phyloP scores from a whole-genome alignment of 2,113 vertebrate species.

The Dicaeum eximium region DNA sequence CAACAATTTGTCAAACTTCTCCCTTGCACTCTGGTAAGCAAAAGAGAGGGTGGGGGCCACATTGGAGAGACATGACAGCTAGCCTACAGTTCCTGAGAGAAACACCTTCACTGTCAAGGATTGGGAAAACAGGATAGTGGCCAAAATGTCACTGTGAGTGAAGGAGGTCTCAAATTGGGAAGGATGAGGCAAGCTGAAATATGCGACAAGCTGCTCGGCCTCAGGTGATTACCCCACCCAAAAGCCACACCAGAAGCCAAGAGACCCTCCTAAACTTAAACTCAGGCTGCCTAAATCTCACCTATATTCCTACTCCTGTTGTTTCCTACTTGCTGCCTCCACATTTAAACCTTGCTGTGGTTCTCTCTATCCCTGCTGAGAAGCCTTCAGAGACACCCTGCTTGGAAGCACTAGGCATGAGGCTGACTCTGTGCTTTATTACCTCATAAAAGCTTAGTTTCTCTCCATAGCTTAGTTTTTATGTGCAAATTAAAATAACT shows the following conservation, averaged over 20 bases:
- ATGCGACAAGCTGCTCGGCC: background rate
- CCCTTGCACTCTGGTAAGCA: background rate
- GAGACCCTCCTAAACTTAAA: background rate
- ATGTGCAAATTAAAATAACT: background rate
- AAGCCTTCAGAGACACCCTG: constrained; percentile 8
- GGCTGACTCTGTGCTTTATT: background rate
- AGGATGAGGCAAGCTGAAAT: background rate
- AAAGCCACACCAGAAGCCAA: background rate
- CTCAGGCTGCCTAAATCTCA: background rate
- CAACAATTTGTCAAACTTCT: constrained; percentile 15
- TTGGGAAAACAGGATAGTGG: background rate
- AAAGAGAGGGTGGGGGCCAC: background rate
- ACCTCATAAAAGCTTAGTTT: background rate
- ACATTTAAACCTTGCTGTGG: background rate
- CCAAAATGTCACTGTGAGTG: background rate
- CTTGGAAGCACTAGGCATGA: background rate
- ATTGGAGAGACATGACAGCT: background rate
- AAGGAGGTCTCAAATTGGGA: background rate
- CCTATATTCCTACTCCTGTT: background rate
- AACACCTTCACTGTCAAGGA: background rate
- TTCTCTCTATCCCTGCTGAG: background rate
- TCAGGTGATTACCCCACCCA: background rate
- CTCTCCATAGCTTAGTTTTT: background rate
- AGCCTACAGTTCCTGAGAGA: background rate
- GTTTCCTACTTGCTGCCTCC: background rate